Percentiles rank a stretch among this genome's conserved stretches.
Evolutionary conservation across 2,113 vertebrate species (phyloP).

Genomic region (Lamprologus lemairii): DNA sequence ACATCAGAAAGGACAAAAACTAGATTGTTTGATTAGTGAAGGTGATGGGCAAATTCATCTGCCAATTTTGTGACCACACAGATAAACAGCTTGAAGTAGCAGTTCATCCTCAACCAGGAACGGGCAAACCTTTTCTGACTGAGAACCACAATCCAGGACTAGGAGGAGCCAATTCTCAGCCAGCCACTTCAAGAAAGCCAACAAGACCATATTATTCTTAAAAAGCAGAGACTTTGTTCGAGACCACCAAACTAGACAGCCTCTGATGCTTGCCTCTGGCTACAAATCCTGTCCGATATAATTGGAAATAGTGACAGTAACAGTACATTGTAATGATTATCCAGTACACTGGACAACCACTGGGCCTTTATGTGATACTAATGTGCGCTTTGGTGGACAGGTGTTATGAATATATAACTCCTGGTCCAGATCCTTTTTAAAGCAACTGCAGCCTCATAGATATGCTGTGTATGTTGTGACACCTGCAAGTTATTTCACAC

Average conservation of each 20-base stretch:
- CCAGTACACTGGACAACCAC: neutral
- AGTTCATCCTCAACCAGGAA: neutral
- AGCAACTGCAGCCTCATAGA: neutral
- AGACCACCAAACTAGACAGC: neutral
- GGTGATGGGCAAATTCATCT: neutral
- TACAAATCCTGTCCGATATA: neutral
- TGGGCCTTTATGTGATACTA: neutral
- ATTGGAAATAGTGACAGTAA: neutral
- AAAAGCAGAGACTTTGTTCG: neutral
- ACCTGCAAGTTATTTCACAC: neutral
- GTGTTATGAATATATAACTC: neutral
- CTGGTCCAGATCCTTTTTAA: neutral
- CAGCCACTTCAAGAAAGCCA: neutral
- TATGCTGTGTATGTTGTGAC: neutral
- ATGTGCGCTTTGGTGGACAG: fast-evolving
- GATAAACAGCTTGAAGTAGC: neutral
- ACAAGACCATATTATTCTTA: neutral
- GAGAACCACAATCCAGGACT: fast-evolving
- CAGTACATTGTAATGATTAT: fast-evolving
- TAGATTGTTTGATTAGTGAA: neutral
- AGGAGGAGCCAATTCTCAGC: neutral
- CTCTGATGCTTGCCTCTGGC: neutral
- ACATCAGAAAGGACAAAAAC: neutral
- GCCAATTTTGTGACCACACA: neutral
- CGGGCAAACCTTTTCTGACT: neutral